Conservation (phyloP, 2,113 vertebrate species). For the Scartelaos histophorus region DNA sequence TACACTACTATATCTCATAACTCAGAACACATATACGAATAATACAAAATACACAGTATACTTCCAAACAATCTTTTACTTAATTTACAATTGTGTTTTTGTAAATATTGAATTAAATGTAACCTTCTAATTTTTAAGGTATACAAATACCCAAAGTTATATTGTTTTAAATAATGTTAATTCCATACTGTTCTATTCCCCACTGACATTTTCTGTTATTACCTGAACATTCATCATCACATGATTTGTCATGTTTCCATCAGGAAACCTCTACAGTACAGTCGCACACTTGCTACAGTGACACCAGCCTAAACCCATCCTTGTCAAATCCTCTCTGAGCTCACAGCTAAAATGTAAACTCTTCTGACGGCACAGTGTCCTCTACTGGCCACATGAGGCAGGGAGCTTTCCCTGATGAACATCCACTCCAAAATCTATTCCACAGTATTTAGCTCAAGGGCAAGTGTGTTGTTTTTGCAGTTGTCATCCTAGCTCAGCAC, state of each 20-base stretch:
- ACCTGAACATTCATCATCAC: neutral
- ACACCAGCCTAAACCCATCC: constrained; percentile 21
- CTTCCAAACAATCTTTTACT: neutral
- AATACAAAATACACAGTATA: neutral
- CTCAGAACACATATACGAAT: neutral
- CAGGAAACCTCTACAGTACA: constrained; percentile 2
- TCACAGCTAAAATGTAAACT: constrained; percentile 27
- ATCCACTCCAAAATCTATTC: constrained; percentile 11
- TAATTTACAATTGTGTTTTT: neutral
- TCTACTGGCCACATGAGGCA: constrained; percentile 61
- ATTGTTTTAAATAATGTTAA: neutral
- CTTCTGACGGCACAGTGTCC: constrained; percentile 64
- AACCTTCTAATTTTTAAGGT: neutral
- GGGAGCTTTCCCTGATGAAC: constrained; percentile 38
- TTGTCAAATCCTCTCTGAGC: constrained; percentile 35
- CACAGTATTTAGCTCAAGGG: constrained; percentile 62
- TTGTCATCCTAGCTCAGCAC: constrained; percentile 61
- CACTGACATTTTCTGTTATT: neutral
- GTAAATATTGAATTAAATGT: no score
- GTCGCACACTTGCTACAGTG: constrained; percentile 3
- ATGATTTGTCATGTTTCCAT: constrained; percentile 1
- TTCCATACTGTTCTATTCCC: neutral
- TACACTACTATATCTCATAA: neutral
- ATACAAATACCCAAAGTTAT: neutral
- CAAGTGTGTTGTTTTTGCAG: constrained; percentile 52